These are phyloP conservation scores for Cyprinodon variegatus DNA, from an alignment of 2,113 vertebrate species.

Conservation along the genomic window DNA sequence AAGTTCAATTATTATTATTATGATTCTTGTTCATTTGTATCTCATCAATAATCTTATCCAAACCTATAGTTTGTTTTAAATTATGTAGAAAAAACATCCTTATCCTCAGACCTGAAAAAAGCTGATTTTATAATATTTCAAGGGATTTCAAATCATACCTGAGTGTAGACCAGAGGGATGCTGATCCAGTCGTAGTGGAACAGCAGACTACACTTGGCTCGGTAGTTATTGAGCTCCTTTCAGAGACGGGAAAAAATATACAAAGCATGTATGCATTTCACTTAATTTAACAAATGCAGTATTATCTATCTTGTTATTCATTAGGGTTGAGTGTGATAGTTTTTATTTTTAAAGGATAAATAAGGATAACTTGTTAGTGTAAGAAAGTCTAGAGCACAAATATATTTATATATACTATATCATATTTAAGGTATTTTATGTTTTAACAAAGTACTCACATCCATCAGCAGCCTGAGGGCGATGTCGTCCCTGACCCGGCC, in stretches of 20 bases:
- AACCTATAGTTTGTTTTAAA: neutral
- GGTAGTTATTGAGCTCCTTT: conserved; percentile 91
- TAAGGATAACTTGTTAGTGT: no score
- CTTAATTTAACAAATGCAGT: neutral
- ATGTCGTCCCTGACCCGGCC: conserved; percentile 84
- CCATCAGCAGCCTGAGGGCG: conserved; percentile 87
- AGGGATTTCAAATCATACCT: conserved; percentile 61
- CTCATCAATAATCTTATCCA: neutral
- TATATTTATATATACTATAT: neutral
- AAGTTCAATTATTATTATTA: neutral
- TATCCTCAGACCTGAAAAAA: neutral
- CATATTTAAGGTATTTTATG: neutral
- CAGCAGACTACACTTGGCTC: conserved; percentile 87
- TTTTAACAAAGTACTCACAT: conserved; percentile 70
- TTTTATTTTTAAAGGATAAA: no score
- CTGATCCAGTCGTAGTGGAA: conserved; percentile 95
- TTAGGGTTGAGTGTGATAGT: neutral
- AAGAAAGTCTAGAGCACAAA: neutral
- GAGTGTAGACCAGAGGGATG: conserved; percentile 91
- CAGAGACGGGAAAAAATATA: conserved; percentile 9
- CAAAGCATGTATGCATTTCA: conserved; percentile 9
- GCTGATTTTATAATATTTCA: neutral
- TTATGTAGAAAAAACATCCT: neutral
- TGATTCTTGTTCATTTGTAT: neutral
- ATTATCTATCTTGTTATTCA: neutral